phyloP scores from a whole-genome alignment of 2,113 vertebrate species.

The Coryphaenoides rupestris region DNA sequence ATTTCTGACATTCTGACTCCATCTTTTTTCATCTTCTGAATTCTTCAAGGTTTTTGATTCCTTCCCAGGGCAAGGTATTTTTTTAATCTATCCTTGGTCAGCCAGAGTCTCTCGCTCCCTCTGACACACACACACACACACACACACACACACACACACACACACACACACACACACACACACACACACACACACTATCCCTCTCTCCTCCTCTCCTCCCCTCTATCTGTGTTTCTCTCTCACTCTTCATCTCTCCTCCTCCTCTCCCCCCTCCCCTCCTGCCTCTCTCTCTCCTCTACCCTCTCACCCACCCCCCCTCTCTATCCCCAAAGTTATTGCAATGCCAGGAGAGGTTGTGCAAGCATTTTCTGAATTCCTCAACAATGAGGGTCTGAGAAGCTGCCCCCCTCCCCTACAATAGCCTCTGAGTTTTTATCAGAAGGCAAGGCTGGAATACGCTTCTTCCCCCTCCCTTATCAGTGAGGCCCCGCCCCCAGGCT shows the following conservation, averaged over 20 bases:
- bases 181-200: neutral
- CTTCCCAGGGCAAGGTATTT: too few species aligned
- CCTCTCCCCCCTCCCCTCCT: neutral
- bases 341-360: conserved; percentile 54
- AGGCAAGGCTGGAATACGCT: neutral
- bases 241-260: neutral
- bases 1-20: too few species aligned
- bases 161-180: neutral
- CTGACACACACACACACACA: neutral
- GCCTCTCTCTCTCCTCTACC: conserved; percentile 5
- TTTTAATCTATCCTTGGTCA: too few species aligned
- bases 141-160: neutral
- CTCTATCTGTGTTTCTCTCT: too few species aligned
- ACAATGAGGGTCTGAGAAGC: conserved; percentile 30
- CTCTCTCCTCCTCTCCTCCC: neutral
- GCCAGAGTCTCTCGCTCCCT: too few species aligned
- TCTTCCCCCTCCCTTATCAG: neutral
- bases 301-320: conserved; percentile 22
- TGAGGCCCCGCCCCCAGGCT: neutral
- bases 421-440: neutral
- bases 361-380: conserved; percentile 65
- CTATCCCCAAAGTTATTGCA: conserved; percentile 36
- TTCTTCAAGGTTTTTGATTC: too few species aligned
- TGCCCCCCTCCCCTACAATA: neutral
- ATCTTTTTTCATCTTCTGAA: too few species aligned